Evolutionary conservation across 2,113 vertebrate genomes (phyloP).

Genomic region (Rhea pennata): DNA sequence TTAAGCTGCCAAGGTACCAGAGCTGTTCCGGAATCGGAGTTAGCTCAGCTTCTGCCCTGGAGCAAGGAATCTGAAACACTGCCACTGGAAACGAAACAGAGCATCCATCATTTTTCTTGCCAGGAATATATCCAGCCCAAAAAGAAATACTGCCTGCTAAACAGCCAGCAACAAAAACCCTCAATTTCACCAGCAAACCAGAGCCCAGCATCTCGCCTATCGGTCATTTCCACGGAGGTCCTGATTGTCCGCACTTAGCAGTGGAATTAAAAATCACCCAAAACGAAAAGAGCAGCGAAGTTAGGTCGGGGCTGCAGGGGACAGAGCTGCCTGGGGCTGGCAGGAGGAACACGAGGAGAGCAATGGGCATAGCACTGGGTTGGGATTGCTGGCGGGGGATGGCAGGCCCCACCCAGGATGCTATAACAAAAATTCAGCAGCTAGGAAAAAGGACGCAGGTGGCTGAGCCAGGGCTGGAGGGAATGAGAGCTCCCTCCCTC

Average conservation of each 20-base stretch:
- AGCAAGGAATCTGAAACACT: constrained; percentile 71
- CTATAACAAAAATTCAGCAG: neutral
- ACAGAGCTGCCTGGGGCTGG: neutral
- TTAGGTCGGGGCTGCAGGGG: neutral
- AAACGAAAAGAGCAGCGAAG: fast-evolving
- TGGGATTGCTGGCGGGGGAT: neutral
- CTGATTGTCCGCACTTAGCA: neutral
- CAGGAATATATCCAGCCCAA: constrained; percentile 81
- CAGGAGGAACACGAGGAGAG: neutral
- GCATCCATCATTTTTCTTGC: constrained; percentile 80
- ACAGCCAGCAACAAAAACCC: constrained; percentile 78
- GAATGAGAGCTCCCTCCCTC: neutral
- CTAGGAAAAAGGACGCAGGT: neutral
- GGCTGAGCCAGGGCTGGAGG: neutral
- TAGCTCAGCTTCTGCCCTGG: constrained; percentile 62
- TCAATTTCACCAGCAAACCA: constrained; percentile 62
- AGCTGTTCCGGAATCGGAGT: constrained; percentile 62
- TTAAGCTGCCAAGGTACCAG: constrained; percentile 63
- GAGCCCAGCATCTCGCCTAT: constrained; percentile 55
- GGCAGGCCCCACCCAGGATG: fast-evolving
- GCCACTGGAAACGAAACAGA: constrained; percentile 75
- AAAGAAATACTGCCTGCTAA: constrained; percentile 77
- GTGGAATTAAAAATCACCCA: neutral
- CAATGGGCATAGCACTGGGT: fast-evolving
- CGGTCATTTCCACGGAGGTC: constrained; percentile 61